Evolutionary conservation across 2,888 invertebrate genomes (phyloP), one percentile per base, ranked within the genome.

Genomic region (Pseudococcus jackbeardsleyi): DNA sequence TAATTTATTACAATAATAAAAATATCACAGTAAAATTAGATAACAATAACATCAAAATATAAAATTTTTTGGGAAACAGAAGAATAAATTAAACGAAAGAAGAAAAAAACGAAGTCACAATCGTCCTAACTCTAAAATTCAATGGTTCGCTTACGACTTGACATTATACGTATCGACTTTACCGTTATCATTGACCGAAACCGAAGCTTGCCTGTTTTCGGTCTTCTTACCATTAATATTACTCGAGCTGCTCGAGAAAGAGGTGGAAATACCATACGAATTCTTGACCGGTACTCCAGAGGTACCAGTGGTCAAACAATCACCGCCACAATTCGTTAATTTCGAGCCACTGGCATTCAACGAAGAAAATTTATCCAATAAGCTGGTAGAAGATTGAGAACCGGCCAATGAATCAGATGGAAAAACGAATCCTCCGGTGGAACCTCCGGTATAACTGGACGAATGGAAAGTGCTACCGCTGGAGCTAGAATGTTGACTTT

Each of bases 151-250:
- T 59, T 79, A 82, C 59, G 82, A 54, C 22, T 88, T 79, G 15
- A 82, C 84, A n/a, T 88, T 46, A 90, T 95, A 95, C 84, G 93
- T 93, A 88, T 94, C 94, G 72, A 96, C 91, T 91, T 94, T 94
- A 89, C 96, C 96, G 90, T 96, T 95, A 90, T 96, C 94, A 90
- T 96, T 95, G 87, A 96, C 92, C 0, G 93, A 92, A 11, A 96
- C 95, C 77, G 94, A 92, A 0, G 95, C 94, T 82, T 93, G 92
- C 89, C 94, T 93, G 89, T 92, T 92, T 85, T 91, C 92, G 17
- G 91, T 90, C 86, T 92, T 92, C 90, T 94, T 92, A 5, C 96
- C 96, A 90, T 95, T 93, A 46, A 93, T 90, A 90, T 94, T 93
- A 0, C 92, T 91, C 0, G 94, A 94, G 1, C 93, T 92, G 42